Evolutionary conservation across 2,797 vertebrate species (phyloP).

Genomic region (Sphaeramia orbicularis): DNA sequence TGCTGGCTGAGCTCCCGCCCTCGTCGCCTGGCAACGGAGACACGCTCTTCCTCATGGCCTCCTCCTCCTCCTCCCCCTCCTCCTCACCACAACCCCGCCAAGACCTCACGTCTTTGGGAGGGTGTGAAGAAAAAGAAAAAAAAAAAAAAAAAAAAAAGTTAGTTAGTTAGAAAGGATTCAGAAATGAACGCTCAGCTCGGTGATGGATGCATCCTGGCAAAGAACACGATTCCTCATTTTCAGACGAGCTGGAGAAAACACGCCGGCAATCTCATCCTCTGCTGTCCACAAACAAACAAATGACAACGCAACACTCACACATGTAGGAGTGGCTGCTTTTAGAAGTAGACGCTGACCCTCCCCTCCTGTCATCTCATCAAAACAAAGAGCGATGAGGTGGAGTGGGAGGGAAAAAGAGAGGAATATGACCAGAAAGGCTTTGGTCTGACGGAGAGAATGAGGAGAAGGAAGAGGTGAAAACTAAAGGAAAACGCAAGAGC

Average conservation of each 20-base stretch:
- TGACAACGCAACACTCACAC: background rate
- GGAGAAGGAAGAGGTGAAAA: background rate
- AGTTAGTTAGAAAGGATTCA: slow-evolving; percentile 11
- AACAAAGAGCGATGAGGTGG: background rate
- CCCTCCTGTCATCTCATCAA: background rate
- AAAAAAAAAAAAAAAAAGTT: background rate
- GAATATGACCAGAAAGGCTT: background rate
- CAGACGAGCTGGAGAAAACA: background rate
- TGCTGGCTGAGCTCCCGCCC: slow-evolving; percentile 83
- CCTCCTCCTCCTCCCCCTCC: slow-evolving; percentile 89
- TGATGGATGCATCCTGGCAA: background rate
- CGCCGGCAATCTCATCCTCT: background rate
- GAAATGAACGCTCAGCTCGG: slow-evolving; percentile 1
- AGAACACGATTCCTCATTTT: slow-evolving; percentile 2
- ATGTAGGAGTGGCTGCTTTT: slow-evolving; percentile 12
- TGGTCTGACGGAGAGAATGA: background rate
- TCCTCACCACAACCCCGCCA: slow-evolving; percentile 95
- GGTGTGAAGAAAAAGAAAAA: background rate
- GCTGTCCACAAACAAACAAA: slow-evolving; percentile 20
- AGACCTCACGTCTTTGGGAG: slow-evolving; percentile 89
- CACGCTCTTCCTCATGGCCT: slow-evolving; percentile 99
- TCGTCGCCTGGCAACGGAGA: slow-evolving; percentile 96
- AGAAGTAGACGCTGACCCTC: slow-evolving; percentile 7
- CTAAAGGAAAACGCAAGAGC: too few relatives aligned
- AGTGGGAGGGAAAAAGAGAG: background rate